Conservation (phyloP, 2,113 vertebrate genomes). For the Zosterops hypoxanthus region DNA sequence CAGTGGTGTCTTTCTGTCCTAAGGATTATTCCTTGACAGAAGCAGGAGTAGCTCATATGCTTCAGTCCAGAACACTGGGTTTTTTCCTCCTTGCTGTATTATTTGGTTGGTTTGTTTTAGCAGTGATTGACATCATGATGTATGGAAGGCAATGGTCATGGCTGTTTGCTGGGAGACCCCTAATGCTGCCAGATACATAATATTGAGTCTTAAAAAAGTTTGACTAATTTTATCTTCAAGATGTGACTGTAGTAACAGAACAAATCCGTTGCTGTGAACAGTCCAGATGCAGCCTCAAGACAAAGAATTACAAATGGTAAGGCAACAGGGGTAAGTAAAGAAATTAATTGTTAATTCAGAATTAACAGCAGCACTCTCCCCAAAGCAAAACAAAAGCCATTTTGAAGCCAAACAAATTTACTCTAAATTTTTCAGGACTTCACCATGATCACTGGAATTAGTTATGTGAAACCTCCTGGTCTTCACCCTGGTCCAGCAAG, state of each 20-base stretch:
- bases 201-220: background rate
- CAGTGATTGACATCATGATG: background rate
- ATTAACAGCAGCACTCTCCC: background rate
- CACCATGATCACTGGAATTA: background rate
- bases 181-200: background rate
- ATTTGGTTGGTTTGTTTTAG: background rate
- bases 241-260: background rate
- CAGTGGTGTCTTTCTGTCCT: background rate
- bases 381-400: background rate
- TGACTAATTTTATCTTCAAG: background rate
- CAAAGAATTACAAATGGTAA: background rate
- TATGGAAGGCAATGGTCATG: background rate
- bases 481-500: background rate
- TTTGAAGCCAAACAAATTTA: background rate
- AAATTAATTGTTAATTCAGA: background rate
- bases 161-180: background rate
- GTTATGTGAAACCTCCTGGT: background rate
- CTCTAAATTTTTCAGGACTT: background rate
- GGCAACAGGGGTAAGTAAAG: background rate
- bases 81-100: background rate
- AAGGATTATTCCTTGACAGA: background rate
- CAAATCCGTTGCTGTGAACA: background rate
- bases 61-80: background rate
- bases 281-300: background rate
- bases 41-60: background rate